These are phyloP conservation scores for Synanthedon andrenaeformis DNA, from an alignment of 2,888 invertebrate species.

Conservation along the genomic window DNA sequence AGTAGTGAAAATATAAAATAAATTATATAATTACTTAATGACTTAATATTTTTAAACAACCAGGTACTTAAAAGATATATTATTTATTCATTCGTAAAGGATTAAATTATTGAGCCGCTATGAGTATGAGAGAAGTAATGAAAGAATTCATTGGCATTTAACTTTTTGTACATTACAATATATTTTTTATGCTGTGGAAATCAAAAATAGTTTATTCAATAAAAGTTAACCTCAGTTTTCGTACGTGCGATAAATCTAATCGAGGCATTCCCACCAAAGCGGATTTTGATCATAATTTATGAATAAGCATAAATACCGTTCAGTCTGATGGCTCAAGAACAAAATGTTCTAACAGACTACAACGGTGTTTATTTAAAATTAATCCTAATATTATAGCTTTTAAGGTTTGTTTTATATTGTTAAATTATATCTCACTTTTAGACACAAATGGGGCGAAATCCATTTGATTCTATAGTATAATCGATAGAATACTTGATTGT, in stretches of 20 bases:
- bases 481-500: too few species aligned
- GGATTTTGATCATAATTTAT: conserved; percentile 6
- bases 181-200: background rate
- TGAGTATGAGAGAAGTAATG: too few species aligned
- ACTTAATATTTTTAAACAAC: background rate
- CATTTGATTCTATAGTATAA: too few species aligned
- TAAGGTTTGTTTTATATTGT: too few species aligned
- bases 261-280: conserved; percentile 21
- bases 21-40: background rate
- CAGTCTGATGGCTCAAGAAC: conserved; percentile 67
- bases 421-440: too few species aligned
- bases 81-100: conserved; percentile 3
- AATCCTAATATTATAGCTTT: too few species aligned
- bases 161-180: background rate
- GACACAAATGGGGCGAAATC: too few species aligned
- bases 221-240: background rate
- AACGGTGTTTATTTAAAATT: conserved; percentile 41
- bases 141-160: conserved; percentile 23
- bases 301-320: conserved; percentile 39
- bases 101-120: too few species aligned
- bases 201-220: background rate
- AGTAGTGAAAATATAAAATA: too few species aligned
- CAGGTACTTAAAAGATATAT: conserved; percentile 1
- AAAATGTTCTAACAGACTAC: conserved; percentile 51
- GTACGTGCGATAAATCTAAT: conserved; percentile 1